Conservation (phyloP, 2,888 invertebrate genomes). For the Eristalis pertinax region DNA sequence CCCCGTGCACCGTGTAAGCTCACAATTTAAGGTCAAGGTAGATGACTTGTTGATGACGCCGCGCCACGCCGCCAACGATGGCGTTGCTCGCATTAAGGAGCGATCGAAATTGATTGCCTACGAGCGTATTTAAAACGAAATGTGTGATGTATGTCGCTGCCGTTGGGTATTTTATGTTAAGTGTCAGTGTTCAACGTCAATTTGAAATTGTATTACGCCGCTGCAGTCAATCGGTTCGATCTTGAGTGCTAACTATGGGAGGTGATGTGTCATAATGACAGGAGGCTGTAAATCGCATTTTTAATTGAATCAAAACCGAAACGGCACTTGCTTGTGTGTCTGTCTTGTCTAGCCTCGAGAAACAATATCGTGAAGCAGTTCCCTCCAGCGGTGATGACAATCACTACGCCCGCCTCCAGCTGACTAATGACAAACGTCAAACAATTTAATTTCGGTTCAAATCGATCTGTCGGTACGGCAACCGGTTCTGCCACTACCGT, state of each 20-base stretch:
- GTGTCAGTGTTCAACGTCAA: constrained; percentile 25
- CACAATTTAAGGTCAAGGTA: constrained; percentile 63
- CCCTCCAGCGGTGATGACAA: not conserved
- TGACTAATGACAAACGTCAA: not conserved
- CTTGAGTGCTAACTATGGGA: constrained; percentile 16
- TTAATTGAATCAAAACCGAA: not conserved
- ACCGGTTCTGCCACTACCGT: not conserved
- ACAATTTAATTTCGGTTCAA: not conserved
- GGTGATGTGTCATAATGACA: constrained; percentile 3
- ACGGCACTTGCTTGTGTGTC: not conserved
- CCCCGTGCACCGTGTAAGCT: not conserved
- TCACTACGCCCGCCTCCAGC: not conserved
- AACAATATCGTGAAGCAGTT: not conserved
- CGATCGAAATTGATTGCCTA: constrained; percentile 40
- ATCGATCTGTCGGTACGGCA: not conserved
- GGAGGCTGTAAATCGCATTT: not conserved
- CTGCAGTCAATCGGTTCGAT: not conserved
- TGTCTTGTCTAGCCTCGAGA: not conserved
- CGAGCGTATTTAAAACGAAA: constrained; percentile 28
- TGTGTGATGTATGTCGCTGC: constrained; percentile 41
- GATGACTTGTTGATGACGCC: constrained; percentile 31
- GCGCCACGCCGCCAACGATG: not conserved
- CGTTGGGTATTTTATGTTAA: constrained; percentile 31
- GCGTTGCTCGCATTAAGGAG: constrained; percentile 37
- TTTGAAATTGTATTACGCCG: constrained; percentile 23